Evolutionary conservation across 2,113 vertebrate genomes (phyloP), one percentile per base, ranked within the genome.

Genomic region (Atrichornis clamosus): DNA sequence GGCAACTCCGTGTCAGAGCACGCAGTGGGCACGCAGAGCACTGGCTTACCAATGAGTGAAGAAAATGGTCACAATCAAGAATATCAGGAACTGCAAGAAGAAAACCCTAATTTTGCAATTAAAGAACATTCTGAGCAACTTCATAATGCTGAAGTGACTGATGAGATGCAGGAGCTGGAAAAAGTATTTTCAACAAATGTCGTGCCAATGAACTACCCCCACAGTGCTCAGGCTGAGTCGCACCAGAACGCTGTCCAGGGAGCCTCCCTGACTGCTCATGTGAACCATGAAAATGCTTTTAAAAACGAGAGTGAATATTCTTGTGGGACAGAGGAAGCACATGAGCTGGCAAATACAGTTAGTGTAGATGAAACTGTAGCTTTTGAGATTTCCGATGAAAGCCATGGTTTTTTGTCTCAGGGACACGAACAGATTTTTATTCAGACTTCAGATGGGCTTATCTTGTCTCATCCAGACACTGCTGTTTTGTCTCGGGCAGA

Each of bases 361-460:
- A 89, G 88, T 60, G 49, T 95, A 4, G 93, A 90, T 39, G 97
- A 95, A 75, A 78, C 96, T 10, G 32, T 97, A 92, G 96, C 96
- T 83, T 96, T 96, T 75, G 98, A 98, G 87, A 95, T 98, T 49
- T 42, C 96, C 39, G 81, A 89, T 12, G 87, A 94, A 67, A 97
- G 95, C 81, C 97, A 97, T 49, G 97, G 97, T 78, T 75, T 97
- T 73, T 83, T 94, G 68, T 92, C 95, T 96, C 96, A 94, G 93
- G 97, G 94, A 90, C 92, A 95, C 0, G 97, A 98, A 87, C 98
- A 98, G 88, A 97, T 98, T 79, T 98, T 98, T 81, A 98, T 98
- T 94, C 98, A 98, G 93, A 98, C 98, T 15, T 96, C 98, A 20
- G 98, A 98, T 3, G 97, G 98, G 68, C 91, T 98, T 37, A 96